A percentile compares a stretch with the other conserved stretches of the same genome.
Evolutionary conservation across 2,113 vertebrate species (phyloP).

Genomic region (Hippopotamus amphibius): DNA sequence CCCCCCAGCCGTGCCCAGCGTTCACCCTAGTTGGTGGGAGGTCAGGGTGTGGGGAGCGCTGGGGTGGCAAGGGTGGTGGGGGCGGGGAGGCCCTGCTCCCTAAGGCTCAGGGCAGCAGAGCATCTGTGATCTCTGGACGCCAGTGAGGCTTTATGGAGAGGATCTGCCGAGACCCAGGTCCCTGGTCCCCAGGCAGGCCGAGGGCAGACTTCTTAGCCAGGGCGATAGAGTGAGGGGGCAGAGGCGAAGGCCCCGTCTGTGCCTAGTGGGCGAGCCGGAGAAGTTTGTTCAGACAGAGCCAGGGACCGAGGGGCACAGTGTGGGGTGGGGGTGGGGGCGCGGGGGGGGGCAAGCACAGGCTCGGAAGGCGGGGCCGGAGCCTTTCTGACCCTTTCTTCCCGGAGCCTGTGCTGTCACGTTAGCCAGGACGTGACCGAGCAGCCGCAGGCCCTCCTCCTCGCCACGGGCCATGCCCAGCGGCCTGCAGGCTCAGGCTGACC

Average conservation of each 20-base stretch:
- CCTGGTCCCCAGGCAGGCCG: not conserved
- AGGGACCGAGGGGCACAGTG: not conserved
- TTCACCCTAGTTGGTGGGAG: not conserved
- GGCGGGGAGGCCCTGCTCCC: not conserved
- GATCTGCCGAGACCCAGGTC: not conserved
- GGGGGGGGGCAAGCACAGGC: not conserved
- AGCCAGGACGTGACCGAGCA: not conserved
- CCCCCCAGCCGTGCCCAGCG: accelerated
- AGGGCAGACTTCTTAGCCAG: accelerated
- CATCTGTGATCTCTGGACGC: accelerated
- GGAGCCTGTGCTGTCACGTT: accelerated
- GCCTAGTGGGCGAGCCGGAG: not conserved
- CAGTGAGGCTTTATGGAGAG: not conserved
- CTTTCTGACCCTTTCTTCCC: not conserved
- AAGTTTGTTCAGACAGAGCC: not conserved
- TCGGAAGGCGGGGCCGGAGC: not conserved
- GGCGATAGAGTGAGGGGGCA: not conserved
- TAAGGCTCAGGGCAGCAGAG: not conserved
- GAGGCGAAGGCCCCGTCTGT: accelerated
- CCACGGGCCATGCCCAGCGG: accelerated
- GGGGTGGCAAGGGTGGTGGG: no score
- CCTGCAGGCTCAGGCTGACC: no score
- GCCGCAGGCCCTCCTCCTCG: not conserved
- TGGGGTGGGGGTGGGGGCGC: not conserved
- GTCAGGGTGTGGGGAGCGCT: no score